Evolutionary conservation across 2,888 invertebrate species (phyloP), one percentile per base, ranked within the genome.

Genomic region (Timema cristinae): DNA sequence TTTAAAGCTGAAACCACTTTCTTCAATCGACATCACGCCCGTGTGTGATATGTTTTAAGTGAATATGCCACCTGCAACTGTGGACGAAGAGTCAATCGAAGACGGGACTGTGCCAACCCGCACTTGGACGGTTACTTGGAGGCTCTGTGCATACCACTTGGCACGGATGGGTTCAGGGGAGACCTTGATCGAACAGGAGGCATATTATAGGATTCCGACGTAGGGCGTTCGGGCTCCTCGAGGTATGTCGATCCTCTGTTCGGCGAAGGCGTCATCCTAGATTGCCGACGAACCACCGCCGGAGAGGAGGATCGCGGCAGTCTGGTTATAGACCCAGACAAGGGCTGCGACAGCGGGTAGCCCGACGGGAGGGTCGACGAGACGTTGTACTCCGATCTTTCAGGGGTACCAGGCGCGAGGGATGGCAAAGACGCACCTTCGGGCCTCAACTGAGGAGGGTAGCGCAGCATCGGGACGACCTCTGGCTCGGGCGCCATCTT

Each of bases 141-240:
- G n/a, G 63, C 47, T 63, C 63, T 63, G 47, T 63, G 63, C 63
- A 63, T 63, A 48, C 48, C 48, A 48, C 48, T 63, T 16, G 63
- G 47, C 16, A 63, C 6, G 63, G 32, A 48, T n/a, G 10, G 32
- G 32, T 32, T 32, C 32, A 32, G 4, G 32, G 32, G 59, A 59
- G 59, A 59, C 15, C 32, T 59, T 32, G 15, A 15, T 32, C 32
- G 59, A 48, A 63, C 63, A 48, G 63, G 63, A 47, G 63, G 48
- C 63, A 47, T 13, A 13, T 63, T 63, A 59, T 15, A 32, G 59
- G 59, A 59, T 15, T 16, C 9, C 16, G 32, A 59, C 47, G 63
- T 10, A 7, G 63, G 63, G 47, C 48, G 47, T 48, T 63, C 63
- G 47, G 48, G 47, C 11, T 63, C 32, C 63, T 32, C 32, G 32